These are phyloP conservation scores for Cactoblastis cactorum DNA, from an alignment of 2,888 invertebrate species.

Conservation along the genomic window DNA sequence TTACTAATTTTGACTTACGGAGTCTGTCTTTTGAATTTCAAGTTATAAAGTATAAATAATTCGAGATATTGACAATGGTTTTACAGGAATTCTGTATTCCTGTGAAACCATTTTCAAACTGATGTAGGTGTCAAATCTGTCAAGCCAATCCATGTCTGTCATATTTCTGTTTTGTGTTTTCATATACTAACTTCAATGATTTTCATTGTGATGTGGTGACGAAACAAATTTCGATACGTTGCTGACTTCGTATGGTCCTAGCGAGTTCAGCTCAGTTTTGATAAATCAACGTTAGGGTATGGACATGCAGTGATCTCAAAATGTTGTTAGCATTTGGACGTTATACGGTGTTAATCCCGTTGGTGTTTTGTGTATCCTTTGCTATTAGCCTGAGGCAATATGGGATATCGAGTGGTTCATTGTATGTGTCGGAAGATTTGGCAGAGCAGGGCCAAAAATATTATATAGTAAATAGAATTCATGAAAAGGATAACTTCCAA, in stretches of 20 bases:
- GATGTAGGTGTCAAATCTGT: too few species aligned
- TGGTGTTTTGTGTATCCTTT: conserved; percentile 50
- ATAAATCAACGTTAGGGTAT: conserved; percentile 42
- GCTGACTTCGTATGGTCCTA: conserved; percentile 19
- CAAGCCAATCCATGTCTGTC: too few species aligned
- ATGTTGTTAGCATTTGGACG: conserved; percentile 63
- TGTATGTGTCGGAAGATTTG: conserved; percentile 58
- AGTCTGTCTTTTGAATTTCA: too few species aligned
- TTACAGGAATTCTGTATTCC: too few species aligned
- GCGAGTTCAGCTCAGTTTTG: conserved; percentile 33
- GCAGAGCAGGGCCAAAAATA: conserved; percentile 36
- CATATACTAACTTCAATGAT: too few species aligned
- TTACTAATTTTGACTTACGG: too few species aligned
- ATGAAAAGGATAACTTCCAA: conserved; percentile 32
- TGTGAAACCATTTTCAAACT: too few species aligned
- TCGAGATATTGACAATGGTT: too few species aligned
- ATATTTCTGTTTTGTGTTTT: too few species aligned
- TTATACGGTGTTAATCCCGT: conserved; percentile 46
- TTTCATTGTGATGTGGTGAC: too few species aligned
- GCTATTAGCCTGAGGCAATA: conserved; percentile 44
- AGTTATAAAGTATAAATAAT: too few species aligned
- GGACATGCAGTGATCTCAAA: conserved; percentile 70
- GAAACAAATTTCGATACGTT: conserved; percentile 7
- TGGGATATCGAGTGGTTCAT: conserved; percentile 46
- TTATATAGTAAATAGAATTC: conserved; percentile 52